These are phyloP conservation scores for Caenorhabditis virilis DNA, from an alignment of 2,888 invertebrate genomes.

Conservation along the genomic window DNA sequence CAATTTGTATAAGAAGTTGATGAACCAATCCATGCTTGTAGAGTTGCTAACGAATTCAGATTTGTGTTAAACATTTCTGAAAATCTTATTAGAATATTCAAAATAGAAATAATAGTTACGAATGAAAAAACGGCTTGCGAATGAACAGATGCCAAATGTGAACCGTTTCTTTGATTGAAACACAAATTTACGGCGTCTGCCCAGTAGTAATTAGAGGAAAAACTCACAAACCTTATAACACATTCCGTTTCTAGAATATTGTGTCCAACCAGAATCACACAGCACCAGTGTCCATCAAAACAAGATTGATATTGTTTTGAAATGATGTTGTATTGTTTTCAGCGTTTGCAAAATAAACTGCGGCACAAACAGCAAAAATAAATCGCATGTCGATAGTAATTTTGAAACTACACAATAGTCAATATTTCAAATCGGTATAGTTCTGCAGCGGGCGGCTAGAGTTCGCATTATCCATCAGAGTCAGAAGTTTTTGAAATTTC, in stretches of 20 bases:
- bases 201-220: constrained; percentile 3
- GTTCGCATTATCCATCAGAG: too few relatives aligned
- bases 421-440: too few relatives aligned
- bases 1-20: not conserved
- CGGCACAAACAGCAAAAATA: too few relatives aligned
- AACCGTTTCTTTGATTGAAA: constrained; percentile 13
- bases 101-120: too few relatives aligned
- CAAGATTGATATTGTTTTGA: too few relatives aligned
- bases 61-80: not conserved
- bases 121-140: constrained; percentile 22
- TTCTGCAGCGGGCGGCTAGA: too few relatives aligned
- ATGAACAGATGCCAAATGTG: constrained; percentile 22
- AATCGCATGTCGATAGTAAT: too few relatives aligned
- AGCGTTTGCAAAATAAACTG: too few relatives aligned
- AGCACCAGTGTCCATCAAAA: constrained; percentile 4
- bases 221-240: too few relatives aligned
- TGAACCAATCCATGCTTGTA: constrained; percentile 5
- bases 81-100: not conserved
- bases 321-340: too few relatives aligned
- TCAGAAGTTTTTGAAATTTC: too few relatives aligned
- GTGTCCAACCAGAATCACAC: constrained; percentile 22
- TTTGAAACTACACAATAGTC: too few relatives aligned
- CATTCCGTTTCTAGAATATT: constrained; percentile 6
- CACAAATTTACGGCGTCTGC: constrained; percentile 18
- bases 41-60: not conserved